Conservation (phyloP, 2,113 vertebrate genomes). For the Cyanocitta stelleri region DNA sequence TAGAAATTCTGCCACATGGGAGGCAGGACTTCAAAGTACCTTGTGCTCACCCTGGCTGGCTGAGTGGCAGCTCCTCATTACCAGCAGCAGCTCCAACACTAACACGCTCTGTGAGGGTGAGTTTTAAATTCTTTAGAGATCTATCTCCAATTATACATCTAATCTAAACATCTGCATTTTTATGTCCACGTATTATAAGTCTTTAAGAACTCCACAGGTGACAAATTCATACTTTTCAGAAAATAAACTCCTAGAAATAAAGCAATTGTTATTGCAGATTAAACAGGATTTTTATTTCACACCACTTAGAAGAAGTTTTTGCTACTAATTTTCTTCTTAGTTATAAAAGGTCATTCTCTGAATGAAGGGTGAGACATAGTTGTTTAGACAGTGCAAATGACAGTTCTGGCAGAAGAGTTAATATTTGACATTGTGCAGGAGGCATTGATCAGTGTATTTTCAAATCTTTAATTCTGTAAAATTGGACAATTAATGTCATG, state of each 20-base stretch:
- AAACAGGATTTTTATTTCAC: background rate
- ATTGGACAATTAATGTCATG: background rate
- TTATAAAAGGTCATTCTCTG: background rate
- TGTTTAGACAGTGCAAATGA: background rate
- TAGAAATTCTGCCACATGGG: background rate
- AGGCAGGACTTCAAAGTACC: background rate
- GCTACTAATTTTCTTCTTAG: background rate
- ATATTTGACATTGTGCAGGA: background rate
- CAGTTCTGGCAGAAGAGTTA: background rate
- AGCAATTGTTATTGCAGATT: background rate
- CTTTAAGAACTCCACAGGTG: background rate
- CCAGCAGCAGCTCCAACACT: background rate
- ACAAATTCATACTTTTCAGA: background rate
- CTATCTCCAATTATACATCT: background rate
- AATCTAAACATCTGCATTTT: background rate
- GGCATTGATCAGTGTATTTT: background rate
- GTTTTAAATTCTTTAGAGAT: background rate
- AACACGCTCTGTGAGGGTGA: accelerated
- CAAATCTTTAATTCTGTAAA: background rate
- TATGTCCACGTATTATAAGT: background rate
- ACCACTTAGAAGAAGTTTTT: background rate
- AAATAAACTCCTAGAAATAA: background rate
- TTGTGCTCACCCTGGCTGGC: background rate
- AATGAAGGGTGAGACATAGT: background rate
- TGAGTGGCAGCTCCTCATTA: background rate